Evolutionary conservation across 2,888 invertebrate genomes (phyloP).

Genomic region (Nomada fucata): DNA sequence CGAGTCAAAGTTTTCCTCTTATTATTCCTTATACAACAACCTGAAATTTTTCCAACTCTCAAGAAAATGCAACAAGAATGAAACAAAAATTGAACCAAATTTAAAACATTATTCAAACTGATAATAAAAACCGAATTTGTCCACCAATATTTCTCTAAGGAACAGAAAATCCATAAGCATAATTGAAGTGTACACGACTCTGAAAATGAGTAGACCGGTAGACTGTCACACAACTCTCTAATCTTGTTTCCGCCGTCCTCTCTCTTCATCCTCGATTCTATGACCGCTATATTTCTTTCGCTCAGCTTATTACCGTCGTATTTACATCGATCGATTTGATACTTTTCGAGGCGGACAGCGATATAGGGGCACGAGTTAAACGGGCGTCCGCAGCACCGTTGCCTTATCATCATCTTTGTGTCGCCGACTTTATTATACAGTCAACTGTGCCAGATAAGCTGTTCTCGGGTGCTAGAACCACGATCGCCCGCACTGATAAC

Average conservation of each 20-base stretch:
- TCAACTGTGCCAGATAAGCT: conserved; percentile 48
- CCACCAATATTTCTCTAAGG: no score
- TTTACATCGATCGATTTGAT: conserved; percentile 16
- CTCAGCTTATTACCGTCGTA: conserved; percentile 5
- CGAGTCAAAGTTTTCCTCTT: not conserved
- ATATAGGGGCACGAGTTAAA: conserved; percentile 46
- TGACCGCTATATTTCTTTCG: not conserved
- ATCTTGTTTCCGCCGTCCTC: no score
- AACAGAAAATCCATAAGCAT: no score
- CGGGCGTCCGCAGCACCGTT: conserved; percentile 38
- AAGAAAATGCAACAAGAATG: no score
- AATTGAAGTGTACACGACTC: no score
- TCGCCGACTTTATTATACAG: conserved; percentile 52
- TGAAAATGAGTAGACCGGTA: no score
- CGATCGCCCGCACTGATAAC: conserved; percentile 54
- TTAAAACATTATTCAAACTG: no score
- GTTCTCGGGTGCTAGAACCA: conserved; percentile 20
- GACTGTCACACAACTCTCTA: no score
- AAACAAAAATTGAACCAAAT: no score
- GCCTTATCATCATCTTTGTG: conserved; percentile 56
- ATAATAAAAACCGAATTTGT: no score
- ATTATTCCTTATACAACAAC: not conserved
- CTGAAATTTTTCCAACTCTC: not conserved
- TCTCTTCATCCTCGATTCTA: not conserved
- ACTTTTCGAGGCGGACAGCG: conserved; percentile 26